Conservation (phyloP, 2,888 invertebrate genomes). For the Octonoba sinensis region DNA sequence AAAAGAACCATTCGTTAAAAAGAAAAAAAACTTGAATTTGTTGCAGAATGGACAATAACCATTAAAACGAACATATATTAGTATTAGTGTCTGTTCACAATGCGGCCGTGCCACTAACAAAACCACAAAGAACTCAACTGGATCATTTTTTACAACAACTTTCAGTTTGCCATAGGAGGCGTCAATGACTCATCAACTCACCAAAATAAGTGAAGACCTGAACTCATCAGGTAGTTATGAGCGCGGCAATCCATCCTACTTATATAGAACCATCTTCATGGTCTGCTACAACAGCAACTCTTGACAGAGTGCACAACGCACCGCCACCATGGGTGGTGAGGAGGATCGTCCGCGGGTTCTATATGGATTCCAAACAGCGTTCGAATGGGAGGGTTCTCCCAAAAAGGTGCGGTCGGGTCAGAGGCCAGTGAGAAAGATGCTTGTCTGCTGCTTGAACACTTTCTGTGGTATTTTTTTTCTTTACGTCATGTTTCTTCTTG, state of each 20-base stretch:
- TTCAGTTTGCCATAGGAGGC: no score
- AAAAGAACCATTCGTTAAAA: no score
- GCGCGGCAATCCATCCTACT: no score
- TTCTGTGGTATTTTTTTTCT: constrained; percentile 16
- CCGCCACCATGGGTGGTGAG: constrained; percentile 11
- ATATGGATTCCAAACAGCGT: constrained; percentile 6
- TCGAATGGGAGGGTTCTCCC: constrained; percentile 19
- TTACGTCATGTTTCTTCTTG: constrained; percentile 5
- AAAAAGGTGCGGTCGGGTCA: constrained; percentile 45
- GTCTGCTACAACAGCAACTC: neutral
- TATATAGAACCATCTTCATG: neutral
- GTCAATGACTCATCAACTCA: neutral
- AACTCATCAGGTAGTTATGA: neutral
- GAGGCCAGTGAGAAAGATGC: constrained; percentile 45
- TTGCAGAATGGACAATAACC: no score
- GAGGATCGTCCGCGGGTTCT: constrained; percentile 4
- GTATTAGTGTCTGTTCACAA: no score
- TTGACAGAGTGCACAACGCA: neutral
- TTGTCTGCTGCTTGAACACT: constrained; percentile 18
- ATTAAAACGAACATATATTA: no score
- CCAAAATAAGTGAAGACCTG: neutral
- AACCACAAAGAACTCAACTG: no score
- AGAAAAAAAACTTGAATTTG: no score
- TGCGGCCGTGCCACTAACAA: no score
- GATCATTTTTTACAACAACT: neutral